Evolutionary conservation across 2,113 vertebrate genomes (phyloP).

Genomic region (Urocitellus parryii): DNA sequence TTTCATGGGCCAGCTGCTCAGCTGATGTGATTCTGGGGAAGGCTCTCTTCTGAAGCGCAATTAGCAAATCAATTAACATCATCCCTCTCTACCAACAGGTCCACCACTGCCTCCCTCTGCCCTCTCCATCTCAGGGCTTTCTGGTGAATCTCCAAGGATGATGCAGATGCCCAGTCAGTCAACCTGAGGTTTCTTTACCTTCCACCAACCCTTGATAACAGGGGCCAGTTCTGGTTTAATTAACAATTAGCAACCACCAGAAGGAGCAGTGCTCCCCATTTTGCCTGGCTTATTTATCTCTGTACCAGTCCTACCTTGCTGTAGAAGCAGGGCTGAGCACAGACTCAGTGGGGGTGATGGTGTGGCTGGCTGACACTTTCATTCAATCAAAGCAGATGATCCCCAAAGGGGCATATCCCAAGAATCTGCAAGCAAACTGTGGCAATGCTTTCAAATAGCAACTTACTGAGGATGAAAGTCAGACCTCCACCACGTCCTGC

Average conservation of each 20-base stretch:
- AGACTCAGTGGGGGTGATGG: not conserved
- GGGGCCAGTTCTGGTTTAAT: not conserved
- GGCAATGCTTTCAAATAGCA: not conserved
- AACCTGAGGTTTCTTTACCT: not conserved
- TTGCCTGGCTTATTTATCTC: not conserved
- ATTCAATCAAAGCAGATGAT: conserved; percentile 71
- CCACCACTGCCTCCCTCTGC: fast-evolving
- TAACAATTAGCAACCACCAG: not conserved
- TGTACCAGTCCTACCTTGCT: not conserved
- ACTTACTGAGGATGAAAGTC: conserved; percentile 11
- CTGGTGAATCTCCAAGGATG: not conserved
- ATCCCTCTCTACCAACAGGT: not conserved
- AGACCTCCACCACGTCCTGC: not conserved
- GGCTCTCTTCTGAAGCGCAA: conserved; percentile 49
- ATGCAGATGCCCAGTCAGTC: not conserved
- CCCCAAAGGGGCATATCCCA: conserved; percentile 25
- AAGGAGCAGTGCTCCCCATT: not conserved
- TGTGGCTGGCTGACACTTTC: conserved; percentile 40
- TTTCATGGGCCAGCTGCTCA: conserved; percentile 78
- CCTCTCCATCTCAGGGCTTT: not conserved
- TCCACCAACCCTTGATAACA: not conserved
- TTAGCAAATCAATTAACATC: conserved; percentile 68
- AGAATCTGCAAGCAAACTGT: conserved; percentile 50
- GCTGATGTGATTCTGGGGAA: conserved; percentile 34
- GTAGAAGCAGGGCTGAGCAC: conserved; percentile 46